Evolutionary conservation across 2,797 vertebrate species (phyloP), one percentile per base, ranked within the genome.

Genomic region (Bovichtus diacanthus): DNA sequence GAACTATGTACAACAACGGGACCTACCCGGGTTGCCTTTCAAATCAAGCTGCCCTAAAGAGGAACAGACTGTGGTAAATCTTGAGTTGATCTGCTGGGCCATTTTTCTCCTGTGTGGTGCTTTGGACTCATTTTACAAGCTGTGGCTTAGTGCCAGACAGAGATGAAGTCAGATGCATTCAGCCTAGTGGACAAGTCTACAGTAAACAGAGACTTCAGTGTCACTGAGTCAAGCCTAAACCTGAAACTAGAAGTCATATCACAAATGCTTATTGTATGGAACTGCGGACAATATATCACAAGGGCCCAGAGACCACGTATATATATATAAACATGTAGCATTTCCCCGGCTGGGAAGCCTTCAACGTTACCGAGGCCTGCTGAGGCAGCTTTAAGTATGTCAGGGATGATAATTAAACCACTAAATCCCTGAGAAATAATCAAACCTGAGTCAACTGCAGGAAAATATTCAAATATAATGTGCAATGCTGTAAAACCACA

Each of bases 101-200:
- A 74, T 90, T 84, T 88, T 83, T 87, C 74, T 84, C 81, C 34
- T 43, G 66, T 55, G 55, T 66, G 75, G 7, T 36, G 78, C 81
- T 78, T 62, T 59, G 87, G 85, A 85, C 74, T 91, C 86, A 34
- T 86, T 94, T 95, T 91, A 90, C 89, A 90, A 88, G 92, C 83
- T 1, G 68, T 91, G 93, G 92, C 88, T 44, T 21, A 3, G 51
- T 16, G 91, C 90, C 92, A 93, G 82, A 75, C 64, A 51, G 55
- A 81, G 74, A 88, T 84, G 86, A 87, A 86, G 90, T 82, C 81
- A 76, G 80, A 83, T 29, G 54, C 74, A 78, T 81, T 81, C 66
- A 76, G 81, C 44, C 86, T 66, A 5, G 78, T 79, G 88, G 85
- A 91, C 89, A 73, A 76, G 79, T 81, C 90, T 66, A 72, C 86